Evolutionary conservation across 2,113 vertebrate species (phyloP), one percentile per base, ranked within the genome.

Genomic region (Tyto alba): DNA sequence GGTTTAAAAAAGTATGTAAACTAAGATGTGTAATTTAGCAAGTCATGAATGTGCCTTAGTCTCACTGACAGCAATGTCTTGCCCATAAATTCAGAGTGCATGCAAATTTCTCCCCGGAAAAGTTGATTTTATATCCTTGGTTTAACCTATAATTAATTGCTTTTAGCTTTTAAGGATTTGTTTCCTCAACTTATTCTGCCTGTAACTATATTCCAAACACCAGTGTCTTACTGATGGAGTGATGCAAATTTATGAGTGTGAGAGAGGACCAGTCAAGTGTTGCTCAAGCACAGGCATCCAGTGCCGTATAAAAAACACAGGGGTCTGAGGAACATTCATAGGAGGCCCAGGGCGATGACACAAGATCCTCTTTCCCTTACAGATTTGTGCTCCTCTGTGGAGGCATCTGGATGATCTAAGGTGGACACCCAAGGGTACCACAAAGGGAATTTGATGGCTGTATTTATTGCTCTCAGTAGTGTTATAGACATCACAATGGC

Each of bases 181-280:
- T 40, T 85, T 85, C 36, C 21, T 85, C 27, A 21, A 1, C 6
- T 45, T 67, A 32, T 78, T 94, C 74, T 64, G 26, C 52, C 34
- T 67, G 32, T 53, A 85, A n/a, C n/a, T 74, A 13, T 75, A 30
- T 72, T 59, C 41, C 29, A 79, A 66, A 62, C 36, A n/a, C 23
- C 0, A 0, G 8, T 48, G 11, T 34, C 29, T 45, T 83, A 23
- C 2, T 13, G 43, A 73, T 18, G 55, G 23, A 64, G 6, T 3
- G 4, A 47, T 41, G 18, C 8, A 53, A 56, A 92, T 20, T 38
- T 45, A 32, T 0, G 2, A 32, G 48, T 19, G 45, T 4, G 7
- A 43, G 48, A 47, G 63, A 52, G 80, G 52, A 21, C 10, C 50
- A 86, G 38, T 17, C 48, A 53, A 27, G 36, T 6, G 13, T n/a